These are phyloP conservation scores for Ceratosolen solmsi DNA, from an alignment of 1,140 invertebrate genomes.

Conservation along the genomic window DNA sequence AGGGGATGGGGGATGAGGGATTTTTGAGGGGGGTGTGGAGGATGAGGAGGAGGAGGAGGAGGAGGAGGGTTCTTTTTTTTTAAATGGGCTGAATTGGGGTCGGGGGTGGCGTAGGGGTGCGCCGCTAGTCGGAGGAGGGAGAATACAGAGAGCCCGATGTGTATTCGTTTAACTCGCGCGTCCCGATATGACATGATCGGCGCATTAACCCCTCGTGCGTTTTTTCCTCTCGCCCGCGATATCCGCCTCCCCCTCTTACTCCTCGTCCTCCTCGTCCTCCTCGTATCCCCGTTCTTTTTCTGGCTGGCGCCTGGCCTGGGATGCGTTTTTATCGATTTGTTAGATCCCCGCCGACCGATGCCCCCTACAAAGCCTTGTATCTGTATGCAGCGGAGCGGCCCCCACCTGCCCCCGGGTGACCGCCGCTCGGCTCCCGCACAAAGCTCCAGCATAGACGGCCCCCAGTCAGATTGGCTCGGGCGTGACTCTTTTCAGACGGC, in stretches of 20 bases:
- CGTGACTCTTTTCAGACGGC: conserved; percentile 68
- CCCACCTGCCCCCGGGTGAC: conserved; percentile 14
- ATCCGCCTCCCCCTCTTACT: conserved; percentile 40
- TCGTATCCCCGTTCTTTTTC: conserved; percentile 62
- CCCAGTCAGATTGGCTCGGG: conserved; percentile 71
- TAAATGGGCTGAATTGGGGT: no score
- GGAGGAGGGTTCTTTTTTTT: no score
- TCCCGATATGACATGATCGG: conserved; percentile 72
- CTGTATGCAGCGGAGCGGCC: conserved; percentile 53
- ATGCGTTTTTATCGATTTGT: conserved; percentile 76
- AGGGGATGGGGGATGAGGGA: no score
- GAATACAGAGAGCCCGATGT: conserved; percentile 45
- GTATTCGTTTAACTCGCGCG: conserved; percentile 67
- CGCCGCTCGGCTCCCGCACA: conserved; percentile 59
- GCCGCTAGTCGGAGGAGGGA: conserved; percentile 15
- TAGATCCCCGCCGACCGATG: conserved; percentile 64
- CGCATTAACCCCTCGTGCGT: conserved; percentile 70
- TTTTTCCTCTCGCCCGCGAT: conserved; percentile 66
- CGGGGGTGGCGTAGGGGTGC: neutral
- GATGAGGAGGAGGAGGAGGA: no score
- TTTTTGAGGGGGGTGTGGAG: no score
- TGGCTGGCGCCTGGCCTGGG: conserved; percentile 71
- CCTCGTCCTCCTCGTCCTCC: conserved; percentile 45
- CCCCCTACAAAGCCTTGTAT: conserved; percentile 56
- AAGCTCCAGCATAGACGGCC: conserved; percentile 67